Base-by-base conservation (phyloP, 1,140 invertebrate species). In the Octopus sinensis region DNA sequence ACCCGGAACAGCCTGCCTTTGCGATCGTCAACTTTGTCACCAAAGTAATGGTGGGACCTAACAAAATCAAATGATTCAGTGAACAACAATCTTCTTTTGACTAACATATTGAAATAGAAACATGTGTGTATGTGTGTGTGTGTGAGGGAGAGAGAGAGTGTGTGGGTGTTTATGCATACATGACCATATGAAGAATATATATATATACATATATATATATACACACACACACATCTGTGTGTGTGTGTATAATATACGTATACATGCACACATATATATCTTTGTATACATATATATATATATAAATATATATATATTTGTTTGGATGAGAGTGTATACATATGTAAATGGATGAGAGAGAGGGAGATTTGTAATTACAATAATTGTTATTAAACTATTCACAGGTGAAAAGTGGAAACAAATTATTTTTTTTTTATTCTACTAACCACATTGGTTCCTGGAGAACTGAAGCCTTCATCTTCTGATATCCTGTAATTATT, bases 1-100 rank as follows among this genome's bases (percentile, higher is more conserved):
- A 98, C 88, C 95, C 96, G 10, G 96, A 97, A 87, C 97, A 99
- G 88, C 97, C 97, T 4, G 97, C 97, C 10, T 95, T 94, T 56
- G 97, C 97, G 56, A 98, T 99, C 88, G 96, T 97, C 80, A 97
- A 97, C 90, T 98, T 98, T 91, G 96, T 97, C 54, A 96, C 96
- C 89, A 97, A 97, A 92, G 95, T 97, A 79, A 90, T 91, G 89
- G 88, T 90, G 84, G 89, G 89, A 77, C 88, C 90, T 82, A 86
- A 85, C 82, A 89, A 88, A 79, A 84, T 86, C 53, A 89, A 89
- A 81, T 86, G 76, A 77, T 43, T 43, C 30, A 43, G 30, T 43
- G 30, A 43, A 43, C 30, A 43, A 43, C 30, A 43, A 43, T 43
- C 30, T 43, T 43, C 30, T 43, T 43, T 43, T 43, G 30, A 43